Evolutionary conservation across 92 coral and sea anemone species (phyloP), one percentile per base, ranked within the genome.

Genomic region (Parazoanthus atlanticus): DNA sequence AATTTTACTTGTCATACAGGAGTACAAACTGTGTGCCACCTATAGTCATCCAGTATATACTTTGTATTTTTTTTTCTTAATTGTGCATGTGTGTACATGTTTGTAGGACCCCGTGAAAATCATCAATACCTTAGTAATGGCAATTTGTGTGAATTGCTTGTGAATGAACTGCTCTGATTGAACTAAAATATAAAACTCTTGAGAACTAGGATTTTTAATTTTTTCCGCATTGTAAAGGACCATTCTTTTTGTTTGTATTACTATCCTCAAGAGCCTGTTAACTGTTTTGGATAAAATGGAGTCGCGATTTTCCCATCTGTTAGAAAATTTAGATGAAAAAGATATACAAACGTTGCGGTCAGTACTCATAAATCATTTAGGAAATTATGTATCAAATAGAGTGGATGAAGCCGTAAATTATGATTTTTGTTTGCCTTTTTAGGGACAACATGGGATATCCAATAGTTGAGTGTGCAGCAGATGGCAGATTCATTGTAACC

Each of bases 361-460:
- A 33, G 67, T 54, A 23, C 86, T 7, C 74, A 16, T 36, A 10
- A 3, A 29, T 1, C n/a, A 47, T 38, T 79, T 17, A 29, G 25
- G 43, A 36, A 30, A 29, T n/a, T n/a, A n/a, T n/a, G n/a, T n/a
- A n/a, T n/a, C n/a, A n/a, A n/a, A n/a, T n/a, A n/a, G n/a, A n/a
- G 23, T 79, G 34, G n/a, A 43, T 28, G 21, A 40, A n/a, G 21
- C 5, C 8, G 3, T 40, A 0, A 11, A 30, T 29, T 23, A 31
- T 66, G 46, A 19, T 26, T 81, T 91, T 67, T 83, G 40, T 33
- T 56, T 29, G 25, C 40, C 25, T 8, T 84, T 74, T 46, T 70
- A 97, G 99, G 99, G 99, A 97, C 56, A 94, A 91, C 77, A 95
- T 97, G 84, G 99, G 99, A 29, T 97, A 91, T 78, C 99, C 99